These are phyloP conservation scores for Nothura maculosa DNA, from an alignment of 2,797 vertebrate species.

Conservation along the genomic window DNA sequence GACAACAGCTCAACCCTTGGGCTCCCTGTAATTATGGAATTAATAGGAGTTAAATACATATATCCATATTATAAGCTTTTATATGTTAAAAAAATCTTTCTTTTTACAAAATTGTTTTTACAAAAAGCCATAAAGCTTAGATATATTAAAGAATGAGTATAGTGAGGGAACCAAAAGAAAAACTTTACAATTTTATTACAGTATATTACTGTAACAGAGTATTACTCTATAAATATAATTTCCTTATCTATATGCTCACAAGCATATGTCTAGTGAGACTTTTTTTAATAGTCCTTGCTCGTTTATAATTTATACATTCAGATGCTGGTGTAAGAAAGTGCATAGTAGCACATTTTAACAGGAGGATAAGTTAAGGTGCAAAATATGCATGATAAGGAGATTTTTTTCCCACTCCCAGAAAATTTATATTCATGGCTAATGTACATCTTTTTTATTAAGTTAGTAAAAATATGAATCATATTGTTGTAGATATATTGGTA, in stretches of 20 bases:
- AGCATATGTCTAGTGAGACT: slow-evolving; percentile 31
- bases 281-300: slow-evolving; percentile 18
- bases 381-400: slow-evolving; percentile 71
- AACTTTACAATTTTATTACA: slow-evolving; percentile 18
- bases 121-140: not conserved
- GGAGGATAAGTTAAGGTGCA: slow-evolving; percentile 52
- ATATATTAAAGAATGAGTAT: not conserved
- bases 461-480: slow-evolving; percentile 52
- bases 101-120: not conserved
- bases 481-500: slow-evolving; percentile 4
- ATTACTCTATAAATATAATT: slow-evolving; percentile 58
- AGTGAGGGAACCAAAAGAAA: not conserved
- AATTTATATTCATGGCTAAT: slow-evolving; percentile 77
- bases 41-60: no score
- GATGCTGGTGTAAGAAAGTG: slow-evolving; percentile 50
- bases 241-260: slow-evolving; percentile 3
- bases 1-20: no score
- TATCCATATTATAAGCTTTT: not conserved
- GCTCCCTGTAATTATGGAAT: not conserved
- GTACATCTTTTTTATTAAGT: slow-evolving; percentile 68
- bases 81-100: not conserved
- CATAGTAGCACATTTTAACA: slow-evolving; percentile 50
- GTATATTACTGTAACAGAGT: not conserved
- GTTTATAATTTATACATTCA: slow-evolving; percentile 47
- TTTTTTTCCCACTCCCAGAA: slow-evolving; percentile 29